Conservation (phyloP, 2,113 vertebrate species). For the Grus americana region DNA sequence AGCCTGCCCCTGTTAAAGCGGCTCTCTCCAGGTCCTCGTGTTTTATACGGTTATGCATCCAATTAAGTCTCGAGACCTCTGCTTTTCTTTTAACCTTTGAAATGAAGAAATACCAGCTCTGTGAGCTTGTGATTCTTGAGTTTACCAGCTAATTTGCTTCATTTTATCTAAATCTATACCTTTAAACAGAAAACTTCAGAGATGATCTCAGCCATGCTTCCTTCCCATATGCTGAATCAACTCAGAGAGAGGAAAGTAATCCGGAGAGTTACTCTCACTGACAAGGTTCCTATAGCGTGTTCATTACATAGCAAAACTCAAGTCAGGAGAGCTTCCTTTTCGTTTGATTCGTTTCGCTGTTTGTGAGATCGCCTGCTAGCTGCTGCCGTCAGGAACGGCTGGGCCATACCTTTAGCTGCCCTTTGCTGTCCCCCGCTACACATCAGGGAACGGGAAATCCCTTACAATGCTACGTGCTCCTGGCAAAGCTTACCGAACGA, state of each 20-base stretch:
- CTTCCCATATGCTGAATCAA: background rate
- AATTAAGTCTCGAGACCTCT: background rate
- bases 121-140: background rate
- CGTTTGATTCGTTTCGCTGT: background rate
- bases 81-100: background rate
- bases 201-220: background rate
- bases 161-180: background rate
- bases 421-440: background rate
- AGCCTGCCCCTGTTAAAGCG: background rate
- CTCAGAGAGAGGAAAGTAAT: background rate
- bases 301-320: background rate
- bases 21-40: background rate
- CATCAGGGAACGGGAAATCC: background rate
- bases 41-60: background rate
- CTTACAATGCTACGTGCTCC: background rate
- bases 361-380: background rate
- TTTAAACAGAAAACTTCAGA: background rate
- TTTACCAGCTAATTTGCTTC: background rate
- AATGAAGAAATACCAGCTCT: background rate
- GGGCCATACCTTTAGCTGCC: accelerated
- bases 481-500: background rate
- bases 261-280: background rate
- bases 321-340: background rate
- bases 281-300: accelerated
- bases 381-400: background rate